These are phyloP conservation scores for Rhopalosiphum maidis DNA, from an alignment of 1,140 invertebrate species.

Conservation along the genomic window DNA sequence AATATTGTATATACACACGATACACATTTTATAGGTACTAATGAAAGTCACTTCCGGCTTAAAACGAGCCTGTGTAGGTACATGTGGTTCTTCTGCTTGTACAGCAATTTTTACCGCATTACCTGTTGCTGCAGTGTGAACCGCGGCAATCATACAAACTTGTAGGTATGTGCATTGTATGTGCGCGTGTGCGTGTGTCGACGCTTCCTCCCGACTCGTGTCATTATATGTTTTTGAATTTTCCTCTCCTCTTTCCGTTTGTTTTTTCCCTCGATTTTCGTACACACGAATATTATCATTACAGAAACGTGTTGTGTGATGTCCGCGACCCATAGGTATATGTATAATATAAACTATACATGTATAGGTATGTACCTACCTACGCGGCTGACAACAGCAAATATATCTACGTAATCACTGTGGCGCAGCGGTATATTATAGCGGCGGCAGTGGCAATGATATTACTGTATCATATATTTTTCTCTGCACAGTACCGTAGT, in stretches of 20 bases:
- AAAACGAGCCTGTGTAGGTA: slow-evolving; percentile 7
- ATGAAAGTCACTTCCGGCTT: slow-evolving; percentile 55
- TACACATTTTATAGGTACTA: slow-evolving; percentile 54
- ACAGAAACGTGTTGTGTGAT: neutral
- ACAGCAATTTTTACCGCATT: slow-evolving; percentile 56
- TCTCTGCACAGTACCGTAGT: neutral
- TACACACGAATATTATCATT: slow-evolving; percentile 41
- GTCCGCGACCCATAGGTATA: neutral
- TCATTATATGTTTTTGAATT: slow-evolving; percentile 49
- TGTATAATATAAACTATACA: neutral
- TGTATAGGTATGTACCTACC: neutral
- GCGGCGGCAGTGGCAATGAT: neutral
- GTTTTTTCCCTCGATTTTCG: slow-evolving; percentile 20
- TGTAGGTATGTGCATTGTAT: neutral
- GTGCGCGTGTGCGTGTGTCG: neutral
- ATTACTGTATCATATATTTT: neutral
- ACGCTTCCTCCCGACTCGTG: slow-evolving; percentile 37
- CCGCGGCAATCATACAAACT: slow-evolving; percentile 27
- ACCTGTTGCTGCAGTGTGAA: slow-evolving; percentile 36
- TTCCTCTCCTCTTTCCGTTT: slow-evolving; percentile 13
- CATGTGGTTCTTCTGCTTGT: slow-evolving; percentile 10
- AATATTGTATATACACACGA: neutral
- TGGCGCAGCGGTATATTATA: neutral
- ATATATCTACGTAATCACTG: neutral
- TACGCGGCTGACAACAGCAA: neutral